phyloP scores from a whole-genome alignment of 2,888 invertebrate species.

The Tetramorium bicarinatum region DNA sequence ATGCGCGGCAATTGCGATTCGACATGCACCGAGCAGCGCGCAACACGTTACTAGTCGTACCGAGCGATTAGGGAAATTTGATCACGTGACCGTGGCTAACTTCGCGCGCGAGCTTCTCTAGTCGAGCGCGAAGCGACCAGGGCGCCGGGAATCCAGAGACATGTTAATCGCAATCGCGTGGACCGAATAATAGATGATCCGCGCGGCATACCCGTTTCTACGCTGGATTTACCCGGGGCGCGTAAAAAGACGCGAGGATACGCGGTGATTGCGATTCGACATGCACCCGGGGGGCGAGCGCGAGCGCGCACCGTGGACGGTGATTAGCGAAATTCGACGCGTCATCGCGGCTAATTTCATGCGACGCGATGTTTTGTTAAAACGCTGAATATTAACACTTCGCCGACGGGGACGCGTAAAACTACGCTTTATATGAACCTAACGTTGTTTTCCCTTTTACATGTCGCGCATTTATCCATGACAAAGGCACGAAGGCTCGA shows the following conservation, averaged over 20 bases:
- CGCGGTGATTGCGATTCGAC: neutral
- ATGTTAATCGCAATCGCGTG: neutral
- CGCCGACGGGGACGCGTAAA: neutral
- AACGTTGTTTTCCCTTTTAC: neutral
- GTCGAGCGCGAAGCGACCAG: neutral
- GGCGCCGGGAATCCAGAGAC: neutral
- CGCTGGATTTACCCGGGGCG: neutral
- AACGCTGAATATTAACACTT: slow-evolving; percentile 6
- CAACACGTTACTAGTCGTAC: neutral
- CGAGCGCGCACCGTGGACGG: neutral
- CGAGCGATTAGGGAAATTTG: neutral
- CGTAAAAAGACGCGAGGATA: neutral
- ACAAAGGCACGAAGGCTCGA: too few relatives aligned
- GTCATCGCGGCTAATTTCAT: slow-evolving; percentile 27
- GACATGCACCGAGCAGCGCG: neutral
- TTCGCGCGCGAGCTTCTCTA: neutral
- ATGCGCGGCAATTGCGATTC: neutral
- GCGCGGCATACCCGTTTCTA: neutral
- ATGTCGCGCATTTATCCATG: neutral
- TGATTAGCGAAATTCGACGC: slow-evolving; percentile 10
- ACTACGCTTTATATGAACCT: neutral
- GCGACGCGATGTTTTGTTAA: neutral
- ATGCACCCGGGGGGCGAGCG: neutral
- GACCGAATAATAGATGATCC: neutral
- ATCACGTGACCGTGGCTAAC: neutral